Evolutionary conservation across 53 echinoderm and acorn worm species (phyloP).

Genomic region (Echinometra lucunter): DNA sequence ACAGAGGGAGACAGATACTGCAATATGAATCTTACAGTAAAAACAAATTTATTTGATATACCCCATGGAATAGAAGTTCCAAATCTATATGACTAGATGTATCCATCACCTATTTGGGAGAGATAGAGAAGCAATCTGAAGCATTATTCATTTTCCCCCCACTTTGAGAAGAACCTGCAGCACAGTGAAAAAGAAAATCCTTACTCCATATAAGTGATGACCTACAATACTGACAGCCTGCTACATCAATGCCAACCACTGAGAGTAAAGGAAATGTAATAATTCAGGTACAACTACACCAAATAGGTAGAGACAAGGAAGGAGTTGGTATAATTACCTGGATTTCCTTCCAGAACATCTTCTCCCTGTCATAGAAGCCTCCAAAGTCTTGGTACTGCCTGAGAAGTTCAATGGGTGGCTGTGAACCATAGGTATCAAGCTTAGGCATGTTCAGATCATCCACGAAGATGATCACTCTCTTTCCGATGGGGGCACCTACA

Average conservation of each 20-base stretch:
- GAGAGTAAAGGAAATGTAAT: background rate
- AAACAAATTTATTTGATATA: background rate
- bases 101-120: too few species aligned
- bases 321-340: conserved; percentile 70
- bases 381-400: conserved; percentile 97
- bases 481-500: conserved; percentile 94
- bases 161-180: too few species aligned
- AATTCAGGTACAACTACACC: background rate
- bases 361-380: conserved; percentile 97
- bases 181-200: background rate
- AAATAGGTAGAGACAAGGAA: background rate
- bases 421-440: conserved; percentile 98
- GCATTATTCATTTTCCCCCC: too few species aligned
- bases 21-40: background rate
- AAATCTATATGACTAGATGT: background rate
- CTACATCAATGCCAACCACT: background rate
- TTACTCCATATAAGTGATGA: background rate
- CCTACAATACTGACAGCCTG: background rate
- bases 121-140: too few species aligned
- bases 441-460: conserved; percentile 99
- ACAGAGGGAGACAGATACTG: background rate
- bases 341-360: conserved; percentile 99
- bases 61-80: background rate
- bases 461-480: conserved; percentile 95
- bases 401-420: conserved; percentile 97